Percentiles rank a stretch among this genome's conserved stretches.
phyloP scores from a whole-genome alignment of 1,140 invertebrate species.

The Plectrocnemia conspersa region DNA sequence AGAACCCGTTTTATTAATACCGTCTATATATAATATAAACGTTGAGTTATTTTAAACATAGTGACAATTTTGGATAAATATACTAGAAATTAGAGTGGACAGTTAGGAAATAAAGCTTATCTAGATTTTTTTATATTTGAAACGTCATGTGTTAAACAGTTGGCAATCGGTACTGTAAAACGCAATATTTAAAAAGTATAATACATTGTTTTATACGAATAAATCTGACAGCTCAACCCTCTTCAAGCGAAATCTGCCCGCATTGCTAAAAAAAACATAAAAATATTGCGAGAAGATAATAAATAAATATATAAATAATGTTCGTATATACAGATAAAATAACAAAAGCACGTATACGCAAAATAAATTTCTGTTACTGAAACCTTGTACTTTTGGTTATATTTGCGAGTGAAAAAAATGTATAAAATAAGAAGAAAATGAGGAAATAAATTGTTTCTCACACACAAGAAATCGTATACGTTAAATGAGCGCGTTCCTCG shows the following conservation, averaged over 20 bases:
- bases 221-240: constrained; percentile 21
- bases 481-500: constrained; percentile 1
- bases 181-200: too few species aligned
- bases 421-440: not conserved
- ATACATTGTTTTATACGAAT: constrained; percentile 18
- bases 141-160: too few species aligned
- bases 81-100: too few species aligned
- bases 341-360: constrained; percentile 6
- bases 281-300: constrained; percentile 22
- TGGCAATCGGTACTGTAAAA: too few species aligned
- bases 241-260: constrained; percentile 21
- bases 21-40: too few species aligned
- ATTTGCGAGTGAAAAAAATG: too few species aligned
- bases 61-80: too few species aligned
- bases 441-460: constrained; percentile 10
- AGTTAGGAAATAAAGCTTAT: too few species aligned
- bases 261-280: constrained; percentile 20
- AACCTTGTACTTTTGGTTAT: not conserved
- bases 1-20: too few species aligned
- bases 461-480: not conserved
- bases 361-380: not conserved
- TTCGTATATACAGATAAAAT: not conserved
- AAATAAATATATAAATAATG: constrained; percentile 25
- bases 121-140: too few species aligned
- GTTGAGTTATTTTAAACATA: too few species aligned